Evolutionary conservation across 2,888 invertebrate genomes (phyloP).

Genomic region (Piscicola geometra): DNA sequence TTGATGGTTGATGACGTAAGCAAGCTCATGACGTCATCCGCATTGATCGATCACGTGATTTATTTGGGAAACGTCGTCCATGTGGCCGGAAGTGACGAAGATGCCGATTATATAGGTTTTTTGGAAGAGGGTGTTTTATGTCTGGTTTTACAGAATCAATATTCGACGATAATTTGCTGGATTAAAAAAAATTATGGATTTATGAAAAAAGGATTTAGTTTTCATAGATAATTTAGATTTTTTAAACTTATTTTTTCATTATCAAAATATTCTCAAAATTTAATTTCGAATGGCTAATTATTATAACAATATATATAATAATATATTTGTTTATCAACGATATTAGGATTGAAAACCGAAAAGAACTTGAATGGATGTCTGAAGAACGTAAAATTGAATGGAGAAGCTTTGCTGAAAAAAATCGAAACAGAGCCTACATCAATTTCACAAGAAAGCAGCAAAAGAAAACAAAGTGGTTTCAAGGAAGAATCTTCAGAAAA

Average conservation of each 20-base stretch:
- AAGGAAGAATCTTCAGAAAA: background rate
- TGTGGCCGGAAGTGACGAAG: slow-evolving; percentile 17
- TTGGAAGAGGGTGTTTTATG: too few species aligned
- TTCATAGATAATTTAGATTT: background rate
- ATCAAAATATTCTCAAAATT: too few species aligned
- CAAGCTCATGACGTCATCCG: slow-evolving; percentile 33
- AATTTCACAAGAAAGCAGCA: background rate
- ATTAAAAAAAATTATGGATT: slow-evolving; percentile 2
- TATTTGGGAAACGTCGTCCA: background rate
- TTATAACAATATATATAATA: too few species aligned
- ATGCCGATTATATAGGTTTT: background rate
- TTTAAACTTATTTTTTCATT: too few species aligned
- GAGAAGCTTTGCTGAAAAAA: background rate
- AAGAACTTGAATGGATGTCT: background rate
- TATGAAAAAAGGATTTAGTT: background rate
- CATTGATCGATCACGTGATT: slow-evolving; percentile 30
- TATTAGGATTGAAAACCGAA: slow-evolving; percentile 5
- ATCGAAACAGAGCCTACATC: background rate
- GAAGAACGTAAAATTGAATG: background rate
- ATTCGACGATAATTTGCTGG: background rate
- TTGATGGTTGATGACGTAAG: slow-evolving; percentile 30
- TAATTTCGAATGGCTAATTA: too few species aligned
- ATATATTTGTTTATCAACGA: too few species aligned
- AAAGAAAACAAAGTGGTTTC: background rate
- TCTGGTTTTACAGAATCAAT: too few species aligned